Conservation (phyloP, 2,888 invertebrate species). For the Enoplolaimus lenunculus region DNA sequence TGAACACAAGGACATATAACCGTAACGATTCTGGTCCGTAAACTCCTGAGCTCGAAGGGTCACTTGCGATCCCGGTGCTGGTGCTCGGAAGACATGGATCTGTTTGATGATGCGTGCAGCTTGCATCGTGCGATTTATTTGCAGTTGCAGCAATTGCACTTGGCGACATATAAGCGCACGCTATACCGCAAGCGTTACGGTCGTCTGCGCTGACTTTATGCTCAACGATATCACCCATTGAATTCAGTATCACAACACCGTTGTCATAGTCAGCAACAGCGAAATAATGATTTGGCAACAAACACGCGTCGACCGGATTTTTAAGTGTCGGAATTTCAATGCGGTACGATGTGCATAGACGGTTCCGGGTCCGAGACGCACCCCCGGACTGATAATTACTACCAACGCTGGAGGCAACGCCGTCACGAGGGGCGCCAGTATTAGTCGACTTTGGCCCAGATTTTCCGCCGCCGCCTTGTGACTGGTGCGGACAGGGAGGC, state of each 20-base stretch:
- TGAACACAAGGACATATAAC: slow-evolving; percentile 20
- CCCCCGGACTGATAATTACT: too few species aligned
- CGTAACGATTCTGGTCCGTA: background rate
- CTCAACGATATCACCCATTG: slow-evolving; percentile 18
- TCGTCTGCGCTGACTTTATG: slow-evolving; percentile 16
- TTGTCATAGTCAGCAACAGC: slow-evolving; percentile 24
- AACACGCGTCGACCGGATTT: slow-evolving; percentile 22
- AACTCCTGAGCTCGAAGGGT: background rate
- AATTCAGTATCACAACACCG: slow-evolving; percentile 20
- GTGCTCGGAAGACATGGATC: too few species aligned
- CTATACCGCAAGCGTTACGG: slow-evolving; percentile 22
- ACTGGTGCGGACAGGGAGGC: too few species aligned
- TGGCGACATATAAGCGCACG: background rate
- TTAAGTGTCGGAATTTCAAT: slow-evolving; percentile 17
- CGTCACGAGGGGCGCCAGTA: too few species aligned
- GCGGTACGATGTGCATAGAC: slow-evolving; percentile 12
- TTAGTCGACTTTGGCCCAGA: too few species aligned
- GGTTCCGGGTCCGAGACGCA: too few species aligned
- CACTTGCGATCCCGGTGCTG: too few species aligned
- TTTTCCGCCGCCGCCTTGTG: too few species aligned
- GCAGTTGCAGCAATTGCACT: too few species aligned
- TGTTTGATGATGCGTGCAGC: too few species aligned
- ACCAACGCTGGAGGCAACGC: too few species aligned
- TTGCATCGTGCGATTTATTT: too few species aligned
- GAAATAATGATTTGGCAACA: slow-evolving; percentile 21